A percentile compares a stretch with the other conserved stretches of the same genome.
phyloP scores from a whole-genome alignment of 1,140 invertebrate species.

The Macrobrachium rosenbergii region DNA sequence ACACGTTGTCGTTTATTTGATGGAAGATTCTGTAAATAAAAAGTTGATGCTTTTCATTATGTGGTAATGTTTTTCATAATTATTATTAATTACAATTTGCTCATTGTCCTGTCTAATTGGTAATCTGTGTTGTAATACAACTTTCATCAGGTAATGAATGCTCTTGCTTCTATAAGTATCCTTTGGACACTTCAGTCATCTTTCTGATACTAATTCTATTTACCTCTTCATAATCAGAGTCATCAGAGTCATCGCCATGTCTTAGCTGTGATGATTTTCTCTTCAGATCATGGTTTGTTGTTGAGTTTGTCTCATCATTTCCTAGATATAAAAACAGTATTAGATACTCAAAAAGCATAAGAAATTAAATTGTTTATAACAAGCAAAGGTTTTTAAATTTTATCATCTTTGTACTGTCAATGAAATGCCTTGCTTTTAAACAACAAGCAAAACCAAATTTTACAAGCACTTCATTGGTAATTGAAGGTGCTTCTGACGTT shows the following conservation, averaged over 20 bases:
- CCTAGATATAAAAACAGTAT: background rate
- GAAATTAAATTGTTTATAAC: no score
- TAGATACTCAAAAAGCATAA: background rate
- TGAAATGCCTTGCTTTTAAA: no score
- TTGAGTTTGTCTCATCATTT: slow-evolving; percentile 2
- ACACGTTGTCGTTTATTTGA: slow-evolving; percentile 61
- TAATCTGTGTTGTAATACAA: no score
- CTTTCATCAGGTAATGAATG: no score
- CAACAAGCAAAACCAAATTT: no score
- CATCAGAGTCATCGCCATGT: slow-evolving; percentile 41
- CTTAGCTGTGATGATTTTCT: slow-evolving; percentile 33
- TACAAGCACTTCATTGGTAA: no score
- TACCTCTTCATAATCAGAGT: slow-evolving; percentile 55
- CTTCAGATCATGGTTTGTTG: slow-evolving; percentile 20
- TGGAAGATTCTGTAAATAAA: slow-evolving; percentile 48
- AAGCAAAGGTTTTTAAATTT: no score
- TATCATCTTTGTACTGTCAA: no score
- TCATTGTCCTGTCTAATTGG: background rate
- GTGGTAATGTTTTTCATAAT: no score
- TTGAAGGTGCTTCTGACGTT: no score
- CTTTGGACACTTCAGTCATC: no score
- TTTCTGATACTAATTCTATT: background rate
- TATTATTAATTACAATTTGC: background rate
- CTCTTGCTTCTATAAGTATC: no score
- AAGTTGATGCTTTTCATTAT: background rate